Conservation (phyloP, 23 tunicate species). For the Styela clava region DNA sequence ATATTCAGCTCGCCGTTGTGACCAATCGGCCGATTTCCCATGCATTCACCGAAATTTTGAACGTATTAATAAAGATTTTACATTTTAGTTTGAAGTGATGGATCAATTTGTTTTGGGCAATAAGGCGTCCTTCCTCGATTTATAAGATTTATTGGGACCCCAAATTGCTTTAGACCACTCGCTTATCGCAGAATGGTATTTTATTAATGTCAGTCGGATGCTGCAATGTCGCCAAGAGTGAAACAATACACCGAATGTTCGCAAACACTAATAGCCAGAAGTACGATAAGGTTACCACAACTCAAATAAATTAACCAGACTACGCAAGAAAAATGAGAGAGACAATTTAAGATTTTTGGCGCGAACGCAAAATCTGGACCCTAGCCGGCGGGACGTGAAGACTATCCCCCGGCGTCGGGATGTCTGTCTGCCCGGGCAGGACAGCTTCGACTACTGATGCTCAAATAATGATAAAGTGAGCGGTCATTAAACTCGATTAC, state of each 20-base stretch:
- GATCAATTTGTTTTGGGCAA: background rate
- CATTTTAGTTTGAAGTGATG: background rate
- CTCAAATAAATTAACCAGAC: background rate
- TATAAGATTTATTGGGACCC: background rate
- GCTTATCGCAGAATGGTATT: background rate
- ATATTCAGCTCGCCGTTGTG: too few species aligned
- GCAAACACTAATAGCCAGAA: background rate
- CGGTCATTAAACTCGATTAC: background rate
- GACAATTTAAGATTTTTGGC: background rate
- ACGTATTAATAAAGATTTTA: too few species aligned
- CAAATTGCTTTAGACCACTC: background rate
- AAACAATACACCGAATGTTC: background rate
- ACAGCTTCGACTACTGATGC: background rate
- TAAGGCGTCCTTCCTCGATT: background rate
- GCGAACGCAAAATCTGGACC: background rate
- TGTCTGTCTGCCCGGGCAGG: constrained; percentile 17
- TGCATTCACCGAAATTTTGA: too few species aligned
- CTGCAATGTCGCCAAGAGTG: background rate
- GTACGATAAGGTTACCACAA: background rate
- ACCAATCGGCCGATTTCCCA: too few species aligned
- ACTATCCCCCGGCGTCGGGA: constrained; percentile 13
- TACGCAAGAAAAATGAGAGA: background rate
- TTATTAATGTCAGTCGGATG: background rate
- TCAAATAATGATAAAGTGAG: background rate
- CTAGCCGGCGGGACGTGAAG: constrained; percentile 19